Evolutionary conservation across 1,140 invertebrate genomes (phyloP).

Genomic region (Polypedilum vanderplanki): DNA sequence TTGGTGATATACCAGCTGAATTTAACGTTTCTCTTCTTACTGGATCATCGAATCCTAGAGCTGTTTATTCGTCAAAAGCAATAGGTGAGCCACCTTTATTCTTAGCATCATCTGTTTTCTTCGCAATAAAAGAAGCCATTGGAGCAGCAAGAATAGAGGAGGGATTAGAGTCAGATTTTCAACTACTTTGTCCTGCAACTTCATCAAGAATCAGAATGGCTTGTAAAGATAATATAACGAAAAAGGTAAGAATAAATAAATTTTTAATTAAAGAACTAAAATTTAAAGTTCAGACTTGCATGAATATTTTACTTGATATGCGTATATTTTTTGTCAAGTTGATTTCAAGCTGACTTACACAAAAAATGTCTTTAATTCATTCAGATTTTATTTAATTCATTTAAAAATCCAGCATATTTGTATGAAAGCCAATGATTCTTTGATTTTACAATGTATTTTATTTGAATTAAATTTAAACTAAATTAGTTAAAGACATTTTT

Average conservation of each 20-base stretch:
- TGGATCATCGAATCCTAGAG: slow-evolving; percentile 76
- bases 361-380: too few relatives aligned
- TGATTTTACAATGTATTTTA: too few relatives aligned
- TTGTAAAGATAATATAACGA: slow-evolving; percentile 77
- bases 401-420: too few relatives aligned
- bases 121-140: slow-evolving; percentile 87
- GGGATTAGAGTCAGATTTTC: slow-evolving; percentile 55
- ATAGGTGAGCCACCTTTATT: slow-evolving; percentile 93
- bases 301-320: too few relatives aligned
- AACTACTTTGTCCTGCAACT: slow-evolving; percentile 80
- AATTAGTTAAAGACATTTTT: too few relatives aligned
- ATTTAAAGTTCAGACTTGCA: too few relatives aligned
- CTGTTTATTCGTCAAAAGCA: slow-evolving; percentile 94
- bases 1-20: slow-evolving; percentile 79
- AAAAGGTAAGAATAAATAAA: slow-evolving; percentile 52
- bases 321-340: too few relatives aligned
- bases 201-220: slow-evolving; percentile 83
- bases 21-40: slow-evolving; percentile 91
- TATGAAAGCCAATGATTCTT: too few relatives aligned
- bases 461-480: too few relatives aligned
- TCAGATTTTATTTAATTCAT: too few relatives aligned
- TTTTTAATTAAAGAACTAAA: slow-evolving; percentile 5
- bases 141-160: slow-evolving; percentile 64
- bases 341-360: too few relatives aligned
- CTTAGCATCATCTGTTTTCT: slow-evolving; percentile 76